Base-by-base conservation (phyloP, 2,113 vertebrate species). In the Poicephalus gulielmi region DNA sequence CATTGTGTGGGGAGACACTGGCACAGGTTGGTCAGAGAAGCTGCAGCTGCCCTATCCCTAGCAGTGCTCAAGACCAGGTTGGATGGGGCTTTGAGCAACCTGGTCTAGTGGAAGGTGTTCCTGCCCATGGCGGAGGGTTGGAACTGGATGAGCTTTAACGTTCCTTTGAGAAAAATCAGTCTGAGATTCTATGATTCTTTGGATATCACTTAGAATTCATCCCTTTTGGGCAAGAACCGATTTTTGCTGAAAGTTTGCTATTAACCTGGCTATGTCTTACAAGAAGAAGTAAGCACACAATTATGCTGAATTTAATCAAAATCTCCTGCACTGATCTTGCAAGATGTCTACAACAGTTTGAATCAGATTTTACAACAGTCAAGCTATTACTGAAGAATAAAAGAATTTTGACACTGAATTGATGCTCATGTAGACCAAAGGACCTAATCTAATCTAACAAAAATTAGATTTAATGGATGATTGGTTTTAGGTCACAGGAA, bases 151-250 rank as follows among this genome's bases (percentile, higher is more conserved):
- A 57, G 20, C 33, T 59, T 22, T 59, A n/a, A 59, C 19, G 55
- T 57, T 33, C 13, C 55, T 57, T n/a, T 31, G 22, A 22, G 12
- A 33, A 31, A n/a, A 57, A 57, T 33, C 19, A 13, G 22, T 57
- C 55, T n/a, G 33, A 13, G 5, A 57, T 57, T n/a, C 55, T 57
- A 22, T n/a, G 18, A 57, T 33, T 57, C 55, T 57, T 20, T 33
- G 31, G 71, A 79, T 70, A 47, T 53, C 53, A 87, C 76, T 89
- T 90, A 92, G 64, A 79, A 93, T 97, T 96, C 95, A 46, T 55
- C 19, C 30, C 64, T 88, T 90, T 64, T 9, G 67, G 33, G 50
- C 59, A 79, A 86, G 70, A 95, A 67, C n/a, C 71, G 39, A 62
- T 83, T 97, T 96, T 49, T 86, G 39, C 39, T 66, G 44, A 27